phyloP scores from a whole-genome alignment of 2,888 invertebrate species.

The Automeris io region DNA sequence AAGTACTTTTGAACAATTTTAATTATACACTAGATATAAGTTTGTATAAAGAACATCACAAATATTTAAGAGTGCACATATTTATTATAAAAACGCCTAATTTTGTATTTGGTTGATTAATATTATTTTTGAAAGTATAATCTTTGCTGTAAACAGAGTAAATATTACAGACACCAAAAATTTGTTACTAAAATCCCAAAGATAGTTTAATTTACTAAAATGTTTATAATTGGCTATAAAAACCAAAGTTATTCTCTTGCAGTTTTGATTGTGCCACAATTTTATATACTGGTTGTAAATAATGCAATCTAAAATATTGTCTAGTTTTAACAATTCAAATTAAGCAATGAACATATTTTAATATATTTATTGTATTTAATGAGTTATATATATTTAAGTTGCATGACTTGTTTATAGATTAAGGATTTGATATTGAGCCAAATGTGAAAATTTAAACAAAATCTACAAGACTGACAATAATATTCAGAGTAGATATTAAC shows the following conservation, averaged over 20 bases:
- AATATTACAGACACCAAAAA: slow-evolving; percentile 21
- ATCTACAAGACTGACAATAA: slow-evolving; percentile 77
- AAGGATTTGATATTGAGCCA: slow-evolving; percentile 67
- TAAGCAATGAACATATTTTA: slow-evolving; percentile 60
- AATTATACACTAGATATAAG: slow-evolving; percentile 22
- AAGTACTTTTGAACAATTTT: slow-evolving; percentile 45
- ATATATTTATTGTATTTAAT: slow-evolving; percentile 69
- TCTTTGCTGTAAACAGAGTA: slow-evolving; percentile 17
- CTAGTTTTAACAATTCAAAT: slow-evolving; percentile 45
- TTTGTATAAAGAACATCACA: slow-evolving; percentile 38
- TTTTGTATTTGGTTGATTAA: slow-evolving; percentile 18
- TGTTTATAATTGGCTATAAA: slow-evolving; percentile 51
- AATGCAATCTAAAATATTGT: slow-evolving; percentile 40
- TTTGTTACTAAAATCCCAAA: slow-evolving; percentile 35
- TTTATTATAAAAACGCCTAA: slow-evolving; percentile 21
- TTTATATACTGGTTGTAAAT: slow-evolving; percentile 53
- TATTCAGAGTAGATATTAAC: slow-evolving; percentile 74
- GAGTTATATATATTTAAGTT: slow-evolving; percentile 55
- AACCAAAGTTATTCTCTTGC: slow-evolving; percentile 59
- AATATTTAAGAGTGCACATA: slow-evolving; percentile 29
- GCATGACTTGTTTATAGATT: slow-evolving; percentile 68
- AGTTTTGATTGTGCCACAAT: slow-evolving; percentile 60
- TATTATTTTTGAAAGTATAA: slow-evolving; percentile 15
- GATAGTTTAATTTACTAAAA: slow-evolving; percentile 23
- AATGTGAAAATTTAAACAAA: slow-evolving; percentile 62